Evolutionary conservation across 1,140 invertebrate species (phyloP).

Genomic region (Ceratitis capitata): DNA sequence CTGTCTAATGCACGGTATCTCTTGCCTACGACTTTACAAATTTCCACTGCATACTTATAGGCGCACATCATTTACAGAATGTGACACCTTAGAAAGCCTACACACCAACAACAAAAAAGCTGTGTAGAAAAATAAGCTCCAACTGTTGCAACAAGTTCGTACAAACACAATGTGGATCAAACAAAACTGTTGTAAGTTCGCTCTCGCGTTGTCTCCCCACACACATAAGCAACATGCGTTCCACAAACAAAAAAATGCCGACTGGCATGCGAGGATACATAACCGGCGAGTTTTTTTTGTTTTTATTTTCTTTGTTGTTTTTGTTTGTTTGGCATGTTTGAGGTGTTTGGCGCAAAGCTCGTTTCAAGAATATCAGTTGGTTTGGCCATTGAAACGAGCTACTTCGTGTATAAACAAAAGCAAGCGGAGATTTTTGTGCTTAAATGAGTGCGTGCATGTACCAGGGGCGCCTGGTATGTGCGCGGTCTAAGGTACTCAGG

Average conservation of each 20-base stretch:
- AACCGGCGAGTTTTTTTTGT: background rate
- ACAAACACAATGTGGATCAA: background rate
- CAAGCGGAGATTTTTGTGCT: background rate
- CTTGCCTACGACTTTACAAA: background rate
- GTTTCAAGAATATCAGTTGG: background rate
- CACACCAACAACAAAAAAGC: background rate
- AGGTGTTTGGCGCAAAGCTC: background rate
- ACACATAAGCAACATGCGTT: background rate
- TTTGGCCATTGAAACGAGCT: background rate
- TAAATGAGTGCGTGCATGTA: no score
- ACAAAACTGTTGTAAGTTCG: background rate
- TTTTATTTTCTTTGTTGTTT: no score
- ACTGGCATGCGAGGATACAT: background rate
- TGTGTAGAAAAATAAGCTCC: background rate
- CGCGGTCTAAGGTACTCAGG: no score
- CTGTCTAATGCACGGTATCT: background rate
- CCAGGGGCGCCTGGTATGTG: no score
- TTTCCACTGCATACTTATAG: background rate
- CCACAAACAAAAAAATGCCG: constrained; percentile 11
- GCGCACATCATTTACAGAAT: background rate
- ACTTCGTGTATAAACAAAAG: background rate
- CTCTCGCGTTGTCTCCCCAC: background rate
- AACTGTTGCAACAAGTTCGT: background rate
- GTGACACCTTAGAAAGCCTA: background rate
- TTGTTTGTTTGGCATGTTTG: no score